Base-by-base conservation (phyloP, 2,888 invertebrate species). In the Eupsilia transversa region DNA sequence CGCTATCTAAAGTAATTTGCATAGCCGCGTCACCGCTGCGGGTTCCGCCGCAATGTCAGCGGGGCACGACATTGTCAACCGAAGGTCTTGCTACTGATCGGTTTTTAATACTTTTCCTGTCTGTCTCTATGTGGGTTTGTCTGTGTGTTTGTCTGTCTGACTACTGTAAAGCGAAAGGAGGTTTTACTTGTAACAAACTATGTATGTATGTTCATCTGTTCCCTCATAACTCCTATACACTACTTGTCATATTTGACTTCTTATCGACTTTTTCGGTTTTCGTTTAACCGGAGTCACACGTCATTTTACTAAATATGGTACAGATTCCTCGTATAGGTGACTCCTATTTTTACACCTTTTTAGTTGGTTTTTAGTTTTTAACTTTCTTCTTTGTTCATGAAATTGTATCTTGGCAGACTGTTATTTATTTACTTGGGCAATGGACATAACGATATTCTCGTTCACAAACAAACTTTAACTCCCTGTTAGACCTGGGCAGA, bases 71-170 rank as follows among this genome's bases (percentile, higher is more conserved):
- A 84, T 73, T 81, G 72, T 71, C 67, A 67, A 9, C 20, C 35
- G 72, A 84, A 81, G 82, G 81, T 74, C 84, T 65, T 27, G 0
- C 72, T n/a, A n/a, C n/a, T 84, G 52, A 80, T 80, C 43, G 66
- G n/a, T 75, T 82, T 82, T 79, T 82, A 79, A 82, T 79, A 76
- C 84, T 56, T 69, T 82, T 79, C 69, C 69, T 69, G 65, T 49
- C 23, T 38, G 6, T n/a, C 5, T n/a, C 5, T 12, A 74, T 64
- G 2, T 27, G 17, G 2, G 6, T 57, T 52, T 59, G 30, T 61
- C n/a, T 30, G 64, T 43, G 0, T 52, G 35, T 72, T 46, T 61
- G 77, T 74, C 60, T 69, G 33, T 14, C 14, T 7, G 14, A 60
- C 23, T n/a, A 60, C 14, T 2, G 14, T 4, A 60, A 60, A 60